phyloP scores from a whole-genome alignment of 2,797 vertebrate species.

The Neoniphon sammara region DNA sequence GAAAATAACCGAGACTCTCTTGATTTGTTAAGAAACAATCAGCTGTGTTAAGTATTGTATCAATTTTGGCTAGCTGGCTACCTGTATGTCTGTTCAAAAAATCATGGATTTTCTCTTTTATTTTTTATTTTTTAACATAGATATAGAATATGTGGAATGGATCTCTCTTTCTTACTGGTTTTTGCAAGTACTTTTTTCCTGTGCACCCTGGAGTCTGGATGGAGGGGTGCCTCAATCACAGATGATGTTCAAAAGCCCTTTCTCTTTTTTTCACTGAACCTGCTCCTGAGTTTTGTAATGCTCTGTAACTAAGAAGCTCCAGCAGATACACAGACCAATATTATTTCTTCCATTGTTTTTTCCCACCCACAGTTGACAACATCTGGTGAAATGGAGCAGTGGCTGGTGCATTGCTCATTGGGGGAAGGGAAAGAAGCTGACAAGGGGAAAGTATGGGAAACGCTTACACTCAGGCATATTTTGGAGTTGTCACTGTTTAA shows the following conservation, averaged over 20 bases:
- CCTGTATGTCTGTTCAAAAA: no score
- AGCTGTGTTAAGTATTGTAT: background rate
- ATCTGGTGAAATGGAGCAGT: conserved; percentile 67
- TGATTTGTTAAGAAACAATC: background rate
- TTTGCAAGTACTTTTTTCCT: background rate
- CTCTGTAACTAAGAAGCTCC: conserved; percentile 19
- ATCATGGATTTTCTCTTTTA: no score
- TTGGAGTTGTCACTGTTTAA: conserved; percentile 10
- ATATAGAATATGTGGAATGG: background rate
- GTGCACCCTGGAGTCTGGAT: background rate
- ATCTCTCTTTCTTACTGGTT: background rate
- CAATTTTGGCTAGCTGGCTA: no score
- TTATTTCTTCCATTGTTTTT: conserved; percentile 50
- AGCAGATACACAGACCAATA: conserved; percentile 31
- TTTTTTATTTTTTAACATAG: no score
- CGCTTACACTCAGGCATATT: conserved; percentile 37
- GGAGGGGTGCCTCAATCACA: background rate
- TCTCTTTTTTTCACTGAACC: conserved; percentile 1
- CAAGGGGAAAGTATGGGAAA: conserved; percentile 57
- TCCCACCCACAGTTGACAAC: conserved; percentile 62
- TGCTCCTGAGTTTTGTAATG: conserved; percentile 3
- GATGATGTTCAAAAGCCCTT: background rate
- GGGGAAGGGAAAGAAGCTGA: conserved; percentile 51
- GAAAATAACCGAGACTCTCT: background rate
- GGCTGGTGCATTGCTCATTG: conserved; percentile 52